Conservation (phyloP, 2,888 invertebrate genomes). For the Lasioglossum malachurum region DNA sequence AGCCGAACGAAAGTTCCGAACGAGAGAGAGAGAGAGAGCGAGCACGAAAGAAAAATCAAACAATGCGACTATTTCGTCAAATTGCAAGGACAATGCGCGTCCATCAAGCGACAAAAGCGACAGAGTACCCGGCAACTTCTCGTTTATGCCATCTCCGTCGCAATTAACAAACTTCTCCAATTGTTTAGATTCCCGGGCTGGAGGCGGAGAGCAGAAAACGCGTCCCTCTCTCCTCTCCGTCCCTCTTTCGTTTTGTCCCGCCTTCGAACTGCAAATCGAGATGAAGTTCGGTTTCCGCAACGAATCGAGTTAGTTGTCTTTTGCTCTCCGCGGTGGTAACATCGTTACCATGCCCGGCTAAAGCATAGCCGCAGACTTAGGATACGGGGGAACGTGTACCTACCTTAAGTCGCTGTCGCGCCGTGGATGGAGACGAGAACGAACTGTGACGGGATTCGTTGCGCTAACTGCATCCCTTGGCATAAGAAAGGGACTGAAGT, state of each 20-base stretch:
- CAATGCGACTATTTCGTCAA: slow-evolving; percentile 5
- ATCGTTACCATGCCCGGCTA: slow-evolving; percentile 23
- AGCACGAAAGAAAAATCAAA: neutral
- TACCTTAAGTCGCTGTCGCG: neutral
- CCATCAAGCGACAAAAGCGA: slow-evolving; percentile 5
- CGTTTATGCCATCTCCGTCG: slow-evolving; percentile 4
- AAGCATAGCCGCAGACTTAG: slow-evolving; percentile 25
- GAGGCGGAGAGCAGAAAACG: slow-evolving; percentile 17
- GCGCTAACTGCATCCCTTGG: neutral
- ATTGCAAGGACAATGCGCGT: neutral
- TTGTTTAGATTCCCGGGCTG: slow-evolving; percentile 33
- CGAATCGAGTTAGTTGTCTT: slow-evolving; percentile 45
- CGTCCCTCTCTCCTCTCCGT: neutral
- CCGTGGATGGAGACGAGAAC: neutral
- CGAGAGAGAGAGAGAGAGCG: neutral
- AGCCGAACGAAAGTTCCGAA: neutral
- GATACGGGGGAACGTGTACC: neutral
- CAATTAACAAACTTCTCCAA: slow-evolving; percentile 21
- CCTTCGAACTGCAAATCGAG: slow-evolving; percentile 32
- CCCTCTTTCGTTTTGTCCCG: neutral
- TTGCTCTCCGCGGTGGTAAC: slow-evolving; percentile 22
- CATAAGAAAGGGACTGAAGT: neutral
- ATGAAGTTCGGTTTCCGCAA: slow-evolving; percentile 25
- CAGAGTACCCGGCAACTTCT: neutral
- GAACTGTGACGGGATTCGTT: neutral